Percentiles rank a stretch among this genome's conserved stretches.
These are phyloP conservation scores for Volucella inanis DNA, from an alignment of 2,888 invertebrate species.

Conservation along the genomic window DNA sequence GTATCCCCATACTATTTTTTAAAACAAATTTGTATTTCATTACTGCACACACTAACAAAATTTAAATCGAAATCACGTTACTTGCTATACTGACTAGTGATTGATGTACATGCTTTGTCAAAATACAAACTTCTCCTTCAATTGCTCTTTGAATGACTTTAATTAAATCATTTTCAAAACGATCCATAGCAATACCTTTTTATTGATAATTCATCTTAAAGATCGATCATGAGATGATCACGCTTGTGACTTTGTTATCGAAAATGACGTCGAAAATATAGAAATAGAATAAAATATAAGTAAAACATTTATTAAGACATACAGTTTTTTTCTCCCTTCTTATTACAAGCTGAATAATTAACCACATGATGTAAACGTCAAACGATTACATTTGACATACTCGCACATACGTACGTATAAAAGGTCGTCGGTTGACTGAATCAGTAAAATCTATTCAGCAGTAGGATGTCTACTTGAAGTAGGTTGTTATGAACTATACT, in stretches of 20 bases:
- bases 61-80: constrained; percentile 5
- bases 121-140: constrained; percentile 18
- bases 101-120: constrained; percentile 1
- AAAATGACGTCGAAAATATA: constrained; percentile 33
- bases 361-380: neutral
- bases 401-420: constrained; percentile 10
- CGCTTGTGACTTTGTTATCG: constrained; percentile 23
- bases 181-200: neutral
- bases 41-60: constrained; percentile 1
- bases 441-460: constrained; percentile 26
- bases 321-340: neutral
- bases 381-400: neutral
- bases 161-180: constrained; percentile 20
- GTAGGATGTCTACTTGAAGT: constrained; percentile 32
- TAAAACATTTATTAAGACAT: constrained; percentile 17
- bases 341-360: constrained; percentile 1
- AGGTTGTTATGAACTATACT: neutral
- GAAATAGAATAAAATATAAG: constrained; percentile 34
- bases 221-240: constrained; percentile 67
- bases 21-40: too few species aligned
- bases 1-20: too few species aligned
- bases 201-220: constrained; percentile 40
- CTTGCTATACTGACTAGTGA: neutral
- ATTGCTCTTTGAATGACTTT: constrained; percentile 14
- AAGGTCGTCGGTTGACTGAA: constrained; percentile 48